phyloP scores from a whole-genome alignment of 2,113 vertebrate species.

The Perca schrenkii region DNA sequence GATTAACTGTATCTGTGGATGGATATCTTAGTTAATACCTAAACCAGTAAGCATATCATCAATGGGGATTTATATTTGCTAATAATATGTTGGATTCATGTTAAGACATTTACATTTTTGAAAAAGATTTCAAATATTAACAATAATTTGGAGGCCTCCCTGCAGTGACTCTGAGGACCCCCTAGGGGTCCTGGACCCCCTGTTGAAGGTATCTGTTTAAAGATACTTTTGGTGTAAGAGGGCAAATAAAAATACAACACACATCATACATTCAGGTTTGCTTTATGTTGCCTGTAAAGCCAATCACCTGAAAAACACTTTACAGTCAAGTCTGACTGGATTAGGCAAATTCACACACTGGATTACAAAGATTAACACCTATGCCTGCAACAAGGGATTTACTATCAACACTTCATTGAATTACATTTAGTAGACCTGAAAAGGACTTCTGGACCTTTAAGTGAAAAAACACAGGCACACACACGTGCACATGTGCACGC shows the following conservation, averaged over 20 bases:
- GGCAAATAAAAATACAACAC: not conserved
- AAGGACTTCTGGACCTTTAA: constrained; percentile 9
- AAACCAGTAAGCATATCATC: no score
- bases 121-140: no score
- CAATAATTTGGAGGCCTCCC: no score
- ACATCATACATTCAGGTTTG: constrained; percentile 1
- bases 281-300: not conserved
- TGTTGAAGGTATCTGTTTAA: no score
- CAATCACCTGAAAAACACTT: not conserved
- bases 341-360: constrained; percentile 7
- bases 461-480: not conserved
- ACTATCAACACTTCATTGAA: constrained; percentile 6
- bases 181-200: no score
- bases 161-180: no score
- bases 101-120: no score
- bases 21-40: no score
- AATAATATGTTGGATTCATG: no score
- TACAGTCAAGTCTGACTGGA: not conserved
- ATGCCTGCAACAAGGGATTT: not conserved
- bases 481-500: not conserved
- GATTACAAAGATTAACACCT: constrained; percentile 19
- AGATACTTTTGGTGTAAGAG: not conserved
- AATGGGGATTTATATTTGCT: no score
- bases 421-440: not conserved
- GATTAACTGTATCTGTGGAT: no score